phyloP scores from a whole-genome alignment of 1,140 invertebrate genomes.

The Ooceraea biroi region DNA sequence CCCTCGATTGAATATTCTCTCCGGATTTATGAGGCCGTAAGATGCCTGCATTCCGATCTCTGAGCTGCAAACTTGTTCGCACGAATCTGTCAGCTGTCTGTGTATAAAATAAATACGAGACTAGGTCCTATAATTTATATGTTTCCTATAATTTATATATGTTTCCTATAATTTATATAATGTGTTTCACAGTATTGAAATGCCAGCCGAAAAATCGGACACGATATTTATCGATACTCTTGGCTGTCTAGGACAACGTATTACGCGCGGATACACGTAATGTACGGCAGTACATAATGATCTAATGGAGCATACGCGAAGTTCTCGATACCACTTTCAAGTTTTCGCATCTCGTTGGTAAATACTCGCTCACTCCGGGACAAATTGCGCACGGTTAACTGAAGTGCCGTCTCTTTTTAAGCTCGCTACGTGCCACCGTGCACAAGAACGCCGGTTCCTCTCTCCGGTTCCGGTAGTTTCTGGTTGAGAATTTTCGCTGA shows the following conservation, averaged over 20 bases:
- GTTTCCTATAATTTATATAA: no score
- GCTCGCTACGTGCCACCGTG: background rate
- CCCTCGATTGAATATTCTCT: conserved; percentile 25
- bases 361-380: conserved; percentile 5
- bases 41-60: conserved; percentile 17
- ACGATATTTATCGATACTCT: background rate
- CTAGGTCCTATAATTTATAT: no score
- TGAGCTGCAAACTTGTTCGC: background rate
- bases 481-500: conserved; percentile 2
- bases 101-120: background rate
- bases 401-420: conserved; percentile 21
- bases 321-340: background rate
- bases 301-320: background rate
- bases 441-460: background rate
- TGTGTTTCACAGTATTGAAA: no score
- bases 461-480: background rate
- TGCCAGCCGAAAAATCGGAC: no score
- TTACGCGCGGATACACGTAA: background rate
- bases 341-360: background rate
- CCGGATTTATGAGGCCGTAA: conserved; percentile 30
- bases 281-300: background rate
- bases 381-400: conserved; percentile 38
- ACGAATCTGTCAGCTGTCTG: background rate
- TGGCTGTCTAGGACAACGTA: background rate
- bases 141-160: no score